phyloP scores from a whole-genome alignment of 2,888 invertebrate species.

The Macropis europaea region DNA sequence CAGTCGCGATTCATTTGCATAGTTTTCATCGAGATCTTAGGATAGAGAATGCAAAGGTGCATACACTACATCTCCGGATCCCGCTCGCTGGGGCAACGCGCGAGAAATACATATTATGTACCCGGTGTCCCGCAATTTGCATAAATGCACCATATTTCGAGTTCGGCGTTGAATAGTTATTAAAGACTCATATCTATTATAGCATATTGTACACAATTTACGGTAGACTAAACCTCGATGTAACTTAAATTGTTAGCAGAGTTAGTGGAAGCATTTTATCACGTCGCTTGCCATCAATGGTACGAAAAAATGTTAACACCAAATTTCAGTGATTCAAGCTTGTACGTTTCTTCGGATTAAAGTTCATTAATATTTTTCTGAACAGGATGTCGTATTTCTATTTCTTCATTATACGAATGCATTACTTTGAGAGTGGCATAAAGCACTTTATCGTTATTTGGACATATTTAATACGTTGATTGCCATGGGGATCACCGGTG shows the following conservation, averaged over 20 bases:
- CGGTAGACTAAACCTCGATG: background rate
- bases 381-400: too few species aligned
- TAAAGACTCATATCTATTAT: constrained; percentile 20
- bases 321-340: too few species aligned
- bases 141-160: constrained; percentile 15
- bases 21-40: constrained; percentile 41
- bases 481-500: too few species aligned
- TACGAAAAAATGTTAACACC: too few species aligned
- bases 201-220: background rate
- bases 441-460: too few species aligned
- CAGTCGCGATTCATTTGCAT: constrained; percentile 34
- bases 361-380: too few species aligned
- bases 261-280: too few species aligned
- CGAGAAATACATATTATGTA: constrained; percentile 39
- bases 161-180: constrained; percentile 40
- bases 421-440: too few species aligned
- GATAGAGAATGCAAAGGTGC: constrained; percentile 13
- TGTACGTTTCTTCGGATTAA: too few species aligned
- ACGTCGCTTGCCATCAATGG: too few species aligned
- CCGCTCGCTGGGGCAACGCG: background rate
- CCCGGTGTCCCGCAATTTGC: constrained; percentile 40
- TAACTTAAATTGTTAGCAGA: background rate
- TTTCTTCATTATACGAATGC: too few species aligned
- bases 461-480: too few species aligned
- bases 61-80: background rate